phyloP scores from a whole-genome alignment of 1,140 invertebrate genomes.

The Battus philenor region DNA sequence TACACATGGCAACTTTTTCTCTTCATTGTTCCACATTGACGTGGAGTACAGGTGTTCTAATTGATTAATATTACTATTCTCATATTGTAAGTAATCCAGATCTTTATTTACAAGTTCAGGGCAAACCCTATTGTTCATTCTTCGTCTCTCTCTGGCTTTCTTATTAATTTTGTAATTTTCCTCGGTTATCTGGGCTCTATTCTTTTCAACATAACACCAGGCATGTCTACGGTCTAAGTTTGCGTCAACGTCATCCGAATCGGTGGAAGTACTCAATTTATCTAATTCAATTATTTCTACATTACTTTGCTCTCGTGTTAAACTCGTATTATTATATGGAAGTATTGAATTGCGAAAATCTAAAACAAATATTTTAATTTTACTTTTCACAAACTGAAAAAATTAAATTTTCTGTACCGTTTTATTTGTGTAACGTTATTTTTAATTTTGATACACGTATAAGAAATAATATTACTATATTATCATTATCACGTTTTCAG shows the following conservation, averaged over 20 bases:
- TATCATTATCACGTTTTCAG: too few species aligned
- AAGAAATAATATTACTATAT: too few species aligned
- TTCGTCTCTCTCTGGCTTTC: conserved; percentile 25
- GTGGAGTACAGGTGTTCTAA: conserved; percentile 8
- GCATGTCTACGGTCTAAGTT: conserved; percentile 10
- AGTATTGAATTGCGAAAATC: too few species aligned
- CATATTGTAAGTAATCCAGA: not conserved
- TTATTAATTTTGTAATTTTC: conserved; percentile 25
- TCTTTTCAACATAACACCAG: conserved; percentile 27
- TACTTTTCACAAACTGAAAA: too few species aligned
- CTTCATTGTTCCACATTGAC: conserved; percentile 9
- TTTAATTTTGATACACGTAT: too few species aligned
- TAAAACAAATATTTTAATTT: too few species aligned
- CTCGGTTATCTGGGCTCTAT: conserved; percentile 17
- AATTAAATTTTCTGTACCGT: too few species aligned
- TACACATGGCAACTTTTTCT: conserved; percentile 19
- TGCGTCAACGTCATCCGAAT: not conserved
- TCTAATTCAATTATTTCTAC: conserved; percentile 14
- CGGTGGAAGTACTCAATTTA: not conserved
- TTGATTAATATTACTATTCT: not conserved
- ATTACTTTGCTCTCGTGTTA: not conserved
- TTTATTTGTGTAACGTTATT: not conserved
- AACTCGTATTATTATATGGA: too few species aligned
- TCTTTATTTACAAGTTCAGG: conserved; percentile 2
- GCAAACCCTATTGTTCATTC: conserved; percentile 14